Evolutionary conservation across 2,888 invertebrate species (phyloP).

Genomic region (Lasioglossum morio): DNA sequence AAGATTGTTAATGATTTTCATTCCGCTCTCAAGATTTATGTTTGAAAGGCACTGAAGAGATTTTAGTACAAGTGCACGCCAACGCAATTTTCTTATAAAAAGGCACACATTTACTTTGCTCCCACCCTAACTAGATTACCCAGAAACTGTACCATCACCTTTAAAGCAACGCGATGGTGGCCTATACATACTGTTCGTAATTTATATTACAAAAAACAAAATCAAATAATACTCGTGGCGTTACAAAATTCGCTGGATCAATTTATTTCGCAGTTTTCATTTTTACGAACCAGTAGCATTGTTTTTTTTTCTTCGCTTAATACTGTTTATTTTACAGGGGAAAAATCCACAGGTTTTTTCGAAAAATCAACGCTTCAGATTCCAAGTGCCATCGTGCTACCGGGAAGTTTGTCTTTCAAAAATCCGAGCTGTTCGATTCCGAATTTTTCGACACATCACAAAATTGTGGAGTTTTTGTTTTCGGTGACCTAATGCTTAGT

Average conservation of each 20-base stretch:
- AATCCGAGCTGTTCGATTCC: not conserved
- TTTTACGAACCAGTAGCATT: not conserved
- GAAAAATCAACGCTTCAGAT: not conserved
- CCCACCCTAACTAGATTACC: not conserved
- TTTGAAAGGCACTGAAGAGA: not conserved
- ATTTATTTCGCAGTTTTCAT: not conserved
- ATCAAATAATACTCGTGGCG: not conserved
- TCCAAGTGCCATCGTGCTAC: not conserved
- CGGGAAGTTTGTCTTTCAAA: not conserved
- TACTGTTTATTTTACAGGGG: not conserved
- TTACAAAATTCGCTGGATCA: not conserved
- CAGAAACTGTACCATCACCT: not conserved
- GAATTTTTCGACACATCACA: not conserved
- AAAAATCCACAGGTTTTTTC: not conserved
- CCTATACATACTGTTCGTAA: not conserved
- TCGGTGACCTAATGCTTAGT: not conserved
- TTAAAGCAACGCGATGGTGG: not conserved
- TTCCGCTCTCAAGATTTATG: not conserved
- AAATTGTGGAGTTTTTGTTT: not conserved
- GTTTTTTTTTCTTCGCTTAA: too few relatives aligned
- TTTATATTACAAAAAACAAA: not conserved
- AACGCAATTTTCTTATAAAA: not conserved
- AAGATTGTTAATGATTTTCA: not conserved
- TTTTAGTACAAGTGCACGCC: not conserved
- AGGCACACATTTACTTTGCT: not conserved